phyloP scores from a whole-genome alignment of 1,140 invertebrate species.

The Brachionus rubens region DNA sequence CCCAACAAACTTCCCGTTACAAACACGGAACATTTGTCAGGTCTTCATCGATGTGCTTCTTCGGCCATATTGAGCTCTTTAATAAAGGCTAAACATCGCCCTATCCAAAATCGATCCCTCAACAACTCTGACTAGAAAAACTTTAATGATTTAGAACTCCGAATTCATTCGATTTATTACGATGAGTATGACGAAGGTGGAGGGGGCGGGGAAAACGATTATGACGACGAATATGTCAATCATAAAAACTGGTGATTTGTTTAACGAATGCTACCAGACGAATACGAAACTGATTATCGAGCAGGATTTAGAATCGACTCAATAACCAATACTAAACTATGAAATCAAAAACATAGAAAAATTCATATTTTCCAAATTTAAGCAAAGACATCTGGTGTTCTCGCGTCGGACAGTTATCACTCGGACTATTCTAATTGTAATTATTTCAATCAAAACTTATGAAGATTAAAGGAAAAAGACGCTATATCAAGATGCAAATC shows the following conservation, averaged over 20 bases:
- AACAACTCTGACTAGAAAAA: neutral
- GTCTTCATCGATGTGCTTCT: neutral
- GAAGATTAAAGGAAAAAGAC: neutral
- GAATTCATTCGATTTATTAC: constrained; percentile 11
- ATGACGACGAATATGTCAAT: no score
- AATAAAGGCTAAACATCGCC: neutral
- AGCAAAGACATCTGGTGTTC: constrained; percentile 44
- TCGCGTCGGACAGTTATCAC: constrained; percentile 14
- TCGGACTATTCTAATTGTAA: constrained; percentile 23
- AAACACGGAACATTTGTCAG: neutral
- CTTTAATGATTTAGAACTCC: neutral
- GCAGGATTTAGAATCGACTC: neutral
- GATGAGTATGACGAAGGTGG: neutral
- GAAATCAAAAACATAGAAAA: constrained; percentile 30
- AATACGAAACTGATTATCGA: constrained; percentile 11
- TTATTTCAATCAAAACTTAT: neutral
- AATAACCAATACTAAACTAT: neutral
- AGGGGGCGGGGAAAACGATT: neutral
- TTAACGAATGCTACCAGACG: neutral
- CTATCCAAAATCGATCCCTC: neutral
- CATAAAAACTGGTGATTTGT: neutral
- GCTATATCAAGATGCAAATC: neutral
- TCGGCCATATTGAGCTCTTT: neutral
- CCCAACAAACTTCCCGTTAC: constrained; percentile 12
- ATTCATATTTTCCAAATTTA: constrained; percentile 40